phyloP scores from a whole-genome alignment of 2,888 invertebrate genomes.

The Strigamia maritima region DNA sequence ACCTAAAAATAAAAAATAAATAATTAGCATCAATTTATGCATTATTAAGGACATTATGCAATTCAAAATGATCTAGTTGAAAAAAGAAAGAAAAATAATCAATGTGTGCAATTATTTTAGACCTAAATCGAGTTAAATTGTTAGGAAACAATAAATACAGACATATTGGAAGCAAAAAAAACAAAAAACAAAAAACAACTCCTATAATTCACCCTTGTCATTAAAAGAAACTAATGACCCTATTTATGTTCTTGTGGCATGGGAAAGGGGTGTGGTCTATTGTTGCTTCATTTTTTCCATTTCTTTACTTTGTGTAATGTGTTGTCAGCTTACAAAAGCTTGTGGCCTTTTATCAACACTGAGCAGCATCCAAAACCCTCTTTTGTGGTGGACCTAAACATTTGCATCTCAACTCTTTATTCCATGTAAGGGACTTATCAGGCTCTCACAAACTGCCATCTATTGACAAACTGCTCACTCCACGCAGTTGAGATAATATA shows the following conservation, averaged over 20 bases:
- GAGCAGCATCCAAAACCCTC: conserved; percentile 16
- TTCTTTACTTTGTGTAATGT: not conserved
- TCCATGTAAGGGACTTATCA: not conserved
- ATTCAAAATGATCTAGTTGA: not conserved
- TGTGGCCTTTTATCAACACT: conserved; percentile 7
- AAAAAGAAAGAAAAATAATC: not conserved
- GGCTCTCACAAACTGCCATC: not conserved
- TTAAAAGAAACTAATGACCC: conserved; percentile 11
- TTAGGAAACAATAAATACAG: not conserved
- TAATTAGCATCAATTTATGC: not conserved
- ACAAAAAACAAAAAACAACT: not conserved
- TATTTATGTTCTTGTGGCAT: conserved; percentile 18
- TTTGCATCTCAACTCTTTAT: conserved; percentile 25
- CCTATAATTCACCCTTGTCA: conserved; percentile 19
- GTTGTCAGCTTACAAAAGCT: conserved; percentile 16
- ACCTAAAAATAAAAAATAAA: not conserved
- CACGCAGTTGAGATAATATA: not conserved
- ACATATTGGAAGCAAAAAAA: not conserved
- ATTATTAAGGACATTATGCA: not conserved
- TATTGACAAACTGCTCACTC: not conserved
- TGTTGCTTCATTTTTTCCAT: not conserved
- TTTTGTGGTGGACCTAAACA: conserved; percentile 17
- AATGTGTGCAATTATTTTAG: not conserved
- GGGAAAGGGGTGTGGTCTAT: conserved; percentile 21
- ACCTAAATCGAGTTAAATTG: not conserved